Base-by-base conservation (phyloP, 2,113 vertebrate genomes). In the Chrysochloris asiatica region DNA sequence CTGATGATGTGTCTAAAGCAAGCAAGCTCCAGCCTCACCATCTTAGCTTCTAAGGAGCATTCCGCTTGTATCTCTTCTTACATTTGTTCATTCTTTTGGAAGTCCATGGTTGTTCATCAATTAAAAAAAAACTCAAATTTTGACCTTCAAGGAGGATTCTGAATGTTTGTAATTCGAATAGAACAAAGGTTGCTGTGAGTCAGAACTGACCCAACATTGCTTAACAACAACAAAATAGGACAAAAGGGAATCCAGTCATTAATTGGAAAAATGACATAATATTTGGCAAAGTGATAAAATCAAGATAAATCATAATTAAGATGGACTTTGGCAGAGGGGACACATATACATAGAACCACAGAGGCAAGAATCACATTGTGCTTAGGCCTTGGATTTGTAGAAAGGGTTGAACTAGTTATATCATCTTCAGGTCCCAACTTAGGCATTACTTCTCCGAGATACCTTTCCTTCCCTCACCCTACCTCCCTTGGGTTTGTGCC, bases 251-350 rank as follows among this genome's bases (percentile, higher is more conserved):
- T 78, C 65, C 7, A 56, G 75, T 94, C 50, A 67, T 93, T 93
- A 88, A 82, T 48, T 95, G 93, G 61, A 78, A 89, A 90, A 92
- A 36, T 85, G 76, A 83, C 84, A 71, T 72, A 61, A 38, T 76
- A 88, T 89, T 73, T 94, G 92, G 89, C 43, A 76, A 92, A 92
- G 61, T 81, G 76, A 52, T 90, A 61, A 88, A 92, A 96, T 90
- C 83, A 93, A 94, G 93, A 63, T 79, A 69, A 77, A 95, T 89
- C 94, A 78, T 91, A 89, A 89, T 96, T 85, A 92, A 92, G 94
- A 88, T 82, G 82, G 90, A 93, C 94, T 94, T 54, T 52, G 36
- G 63, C 24, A n/a, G 43, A 30, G 82, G 75, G 63, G 63, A 79
- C 56, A 78, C 43, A 26, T 73, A 56, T n/a, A n/a, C n/a, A n/a